These are phyloP conservation scores for Apeltes quadracus DNA, from an alignment of 2,113 vertebrate species.

Conservation along the genomic window DNA sequence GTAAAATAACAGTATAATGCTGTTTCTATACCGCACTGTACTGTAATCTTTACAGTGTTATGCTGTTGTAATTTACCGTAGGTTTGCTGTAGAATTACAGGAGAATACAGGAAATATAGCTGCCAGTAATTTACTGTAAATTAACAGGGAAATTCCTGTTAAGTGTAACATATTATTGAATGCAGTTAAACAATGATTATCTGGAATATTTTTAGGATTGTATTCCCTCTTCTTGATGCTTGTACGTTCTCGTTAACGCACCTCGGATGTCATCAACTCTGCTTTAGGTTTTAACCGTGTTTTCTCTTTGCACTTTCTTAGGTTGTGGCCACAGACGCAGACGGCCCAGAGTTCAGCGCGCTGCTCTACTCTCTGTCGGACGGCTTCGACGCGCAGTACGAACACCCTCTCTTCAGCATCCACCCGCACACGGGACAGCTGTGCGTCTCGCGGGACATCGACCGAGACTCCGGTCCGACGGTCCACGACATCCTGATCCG, in stretches of 20 bases:
- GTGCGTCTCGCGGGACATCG: constrained; percentile 88
- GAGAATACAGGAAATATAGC: too few relatives aligned
- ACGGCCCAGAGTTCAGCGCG: constrained; percentile 83
- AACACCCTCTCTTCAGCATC: constrained; percentile 85
- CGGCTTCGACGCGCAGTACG: constrained; percentile 83
- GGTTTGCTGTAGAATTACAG: too few relatives aligned
- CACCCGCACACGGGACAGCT: constrained; percentile 82
- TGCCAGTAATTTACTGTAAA: too few relatives aligned
- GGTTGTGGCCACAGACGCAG: constrained; percentile 89
- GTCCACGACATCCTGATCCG: constrained; percentile 88
- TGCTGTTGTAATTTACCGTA: too few relatives aligned
- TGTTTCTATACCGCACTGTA: too few relatives aligned
- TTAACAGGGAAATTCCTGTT: too few relatives aligned
- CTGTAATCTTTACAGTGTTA: too few relatives aligned
- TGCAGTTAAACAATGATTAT: not conserved
- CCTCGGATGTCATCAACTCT: not conserved
- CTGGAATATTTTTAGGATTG: not conserved
- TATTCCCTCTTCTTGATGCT: not conserved
- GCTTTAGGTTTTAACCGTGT: not conserved
- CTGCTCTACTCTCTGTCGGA: constrained; percentile 87
- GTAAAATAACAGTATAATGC: too few relatives aligned
- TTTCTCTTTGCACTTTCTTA: constrained; percentile 49
- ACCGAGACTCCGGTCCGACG: constrained; percentile 84
- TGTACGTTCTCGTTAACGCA: not conserved
- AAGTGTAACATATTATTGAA: not conserved